A percentile compares a stretch with the other conserved stretches of the same genome.
Conservation (phyloP, 2,113 vertebrate species). For the Callopanchax toddi region DNA sequence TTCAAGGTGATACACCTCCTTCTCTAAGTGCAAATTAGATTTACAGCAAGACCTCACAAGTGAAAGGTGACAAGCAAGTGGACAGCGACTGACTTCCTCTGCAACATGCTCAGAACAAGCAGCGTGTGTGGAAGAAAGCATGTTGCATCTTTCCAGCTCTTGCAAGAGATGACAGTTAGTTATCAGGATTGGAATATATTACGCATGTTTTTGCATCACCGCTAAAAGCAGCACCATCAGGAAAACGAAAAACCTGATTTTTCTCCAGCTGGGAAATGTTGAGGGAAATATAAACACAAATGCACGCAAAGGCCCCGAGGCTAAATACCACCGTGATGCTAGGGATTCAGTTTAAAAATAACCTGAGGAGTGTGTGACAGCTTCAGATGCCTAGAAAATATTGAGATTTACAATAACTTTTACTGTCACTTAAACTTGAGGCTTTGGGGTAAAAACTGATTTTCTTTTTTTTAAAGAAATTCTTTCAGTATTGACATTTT, state of each 20-base stretch:
- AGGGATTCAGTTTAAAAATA: background rate
- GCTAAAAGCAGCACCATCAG: slow-evolving; percentile 19
- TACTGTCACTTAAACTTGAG: background rate
- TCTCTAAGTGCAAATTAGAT: slow-evolving; percentile 7
- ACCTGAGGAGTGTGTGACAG: background rate
- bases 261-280: background rate
- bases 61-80: background rate
- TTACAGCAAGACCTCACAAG: slow-evolving; percentile 26
- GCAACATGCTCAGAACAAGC: background rate
- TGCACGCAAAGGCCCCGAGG: background rate
- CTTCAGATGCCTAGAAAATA: background rate
- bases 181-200: slow-evolving; percentile 20
- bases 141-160: background rate
- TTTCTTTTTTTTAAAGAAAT: background rate
- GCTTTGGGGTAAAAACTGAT: background rate
- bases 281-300: slow-evolving; percentile 16
- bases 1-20: background rate
- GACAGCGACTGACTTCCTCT: background rate
- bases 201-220: slow-evolving; percentile 9
- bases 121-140: background rate
- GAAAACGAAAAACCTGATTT: slow-evolving; percentile 1
- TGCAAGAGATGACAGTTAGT: slow-evolving; percentile 20
- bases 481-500: background rate
- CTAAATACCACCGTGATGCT: background rate
- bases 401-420: background rate